Evolutionary conservation across 2,113 vertebrate genomes (phyloP).

Genomic region (Neopipo cinnamomea): DNA sequence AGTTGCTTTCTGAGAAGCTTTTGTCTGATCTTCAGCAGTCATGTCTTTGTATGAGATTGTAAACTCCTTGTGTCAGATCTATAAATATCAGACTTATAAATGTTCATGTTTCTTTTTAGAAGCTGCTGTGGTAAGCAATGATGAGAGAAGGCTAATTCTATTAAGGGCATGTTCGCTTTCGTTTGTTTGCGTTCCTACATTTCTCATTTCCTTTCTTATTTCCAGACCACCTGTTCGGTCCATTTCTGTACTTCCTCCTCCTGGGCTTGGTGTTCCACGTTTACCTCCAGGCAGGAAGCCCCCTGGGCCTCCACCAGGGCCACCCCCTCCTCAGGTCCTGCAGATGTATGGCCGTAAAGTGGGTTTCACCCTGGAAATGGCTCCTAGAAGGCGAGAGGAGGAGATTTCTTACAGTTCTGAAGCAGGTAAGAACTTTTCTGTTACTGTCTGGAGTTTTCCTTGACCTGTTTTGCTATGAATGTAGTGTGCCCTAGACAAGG

Average conservation of each 20-base stretch:
- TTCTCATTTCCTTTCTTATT: not conserved
- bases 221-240: constrained; percentile 70
- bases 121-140: not conserved
- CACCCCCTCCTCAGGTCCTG: constrained; percentile 91
- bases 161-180: not conserved
- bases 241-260: constrained; percentile 77
- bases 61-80: not conserved
- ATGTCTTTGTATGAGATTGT: not conserved
- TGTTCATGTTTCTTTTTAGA: not conserved
- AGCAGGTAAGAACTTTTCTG: constrained; percentile 63
- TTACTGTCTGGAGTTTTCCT: not conserved
- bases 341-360: constrained; percentile 86
- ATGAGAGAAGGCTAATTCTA: not conserved
- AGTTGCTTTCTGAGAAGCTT: not conserved
- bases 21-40: not conserved
- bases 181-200: not conserved
- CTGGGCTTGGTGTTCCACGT: constrained; percentile 87
- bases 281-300: constrained; percentile 94
- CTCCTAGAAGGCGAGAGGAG: constrained; percentile 77
- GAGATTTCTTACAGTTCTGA: constrained; percentile 81
- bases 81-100: not conserved
- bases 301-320: constrained; percentile 93
- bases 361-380: constrained; percentile 75
- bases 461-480: not conserved
- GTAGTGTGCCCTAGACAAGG: not conserved